Evolutionary conservation across 1,140 invertebrate species (phyloP), one percentile per base, ranked within the genome.

Genomic region (Metopolophium dirhodum): DNA sequence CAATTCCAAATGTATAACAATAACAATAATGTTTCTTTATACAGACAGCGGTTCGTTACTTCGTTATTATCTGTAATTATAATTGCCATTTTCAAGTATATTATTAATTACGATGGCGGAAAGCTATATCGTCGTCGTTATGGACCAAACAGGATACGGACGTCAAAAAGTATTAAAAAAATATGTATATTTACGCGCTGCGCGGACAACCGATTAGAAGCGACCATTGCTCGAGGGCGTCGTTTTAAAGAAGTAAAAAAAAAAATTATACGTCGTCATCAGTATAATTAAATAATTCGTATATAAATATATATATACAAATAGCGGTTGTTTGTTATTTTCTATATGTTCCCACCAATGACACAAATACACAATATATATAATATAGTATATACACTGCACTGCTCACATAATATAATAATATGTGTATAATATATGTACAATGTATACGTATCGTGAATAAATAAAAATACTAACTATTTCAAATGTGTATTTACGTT

Each of bases 281-380:
- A n/a, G 47, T 89, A 37, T 89, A 89, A 89, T 89, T 89, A 89
- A 89, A 89, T 89, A 89, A 89, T 89, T 89, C 87, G 49, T 89
- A 37, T 88, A 88, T 51, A 83, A 14, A 68, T 68, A 68, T 14
- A 14, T n/a, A 2, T 88, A 9, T 54, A 51, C 11, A 37, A 35
- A 89, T 37, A 89, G 49, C 47, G 49, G 49, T 51, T 37, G 87
- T 35, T 37, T 54, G 87, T 54, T 89, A 7, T 54, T 89, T 89
- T 54, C 49, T 54, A 54, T 77, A n/a, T 35, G 23, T 89, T 54
- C 87, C 87, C 47, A 35, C 49, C 87, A 89, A 54, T 89, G 87
- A 89, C 87, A 89, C 87, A 89, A 22, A 41, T 41, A 85, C 23
- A 85, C 82, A 83, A 35, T 83, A 77, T 77, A 77, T 77, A 77